These are phyloP conservation scores for Eueremaeus valkanovi DNA, from an alignment of 2,888 invertebrate genomes.

Conservation along the genomic window DNA sequence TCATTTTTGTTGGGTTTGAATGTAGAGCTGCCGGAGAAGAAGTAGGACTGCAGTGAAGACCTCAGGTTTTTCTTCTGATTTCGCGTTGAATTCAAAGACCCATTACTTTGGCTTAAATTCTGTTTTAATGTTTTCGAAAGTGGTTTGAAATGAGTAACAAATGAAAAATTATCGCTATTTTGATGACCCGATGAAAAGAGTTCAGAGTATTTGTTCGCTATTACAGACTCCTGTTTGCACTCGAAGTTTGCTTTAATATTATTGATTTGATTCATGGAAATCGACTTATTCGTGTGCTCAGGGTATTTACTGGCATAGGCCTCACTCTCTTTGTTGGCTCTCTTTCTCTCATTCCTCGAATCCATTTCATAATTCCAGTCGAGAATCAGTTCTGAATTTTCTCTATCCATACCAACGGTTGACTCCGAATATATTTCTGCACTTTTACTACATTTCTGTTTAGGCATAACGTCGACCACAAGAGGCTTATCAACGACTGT, in stretches of 20 bases:
- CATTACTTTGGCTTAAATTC: slow-evolving; percentile 26
- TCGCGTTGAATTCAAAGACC: background rate
- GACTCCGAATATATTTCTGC: background rate
- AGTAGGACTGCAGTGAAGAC: slow-evolving; percentile 38
- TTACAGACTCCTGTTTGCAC: background rate
- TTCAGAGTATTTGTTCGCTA: background rate
- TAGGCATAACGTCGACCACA: slow-evolving; percentile 35
- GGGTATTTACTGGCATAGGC: background rate
- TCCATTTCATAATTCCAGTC: slow-evolving; percentile 36
- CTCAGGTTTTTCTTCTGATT: background rate
- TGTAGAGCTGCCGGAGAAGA: slow-evolving; percentile 35
- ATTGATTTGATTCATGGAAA: slow-evolving; percentile 34
- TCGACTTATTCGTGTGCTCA: background rate
- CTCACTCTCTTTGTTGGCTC: background rate
- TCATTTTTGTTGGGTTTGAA: slow-evolving; percentile 17
- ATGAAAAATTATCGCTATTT: background rate
- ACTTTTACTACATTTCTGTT: background rate
- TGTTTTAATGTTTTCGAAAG: background rate
- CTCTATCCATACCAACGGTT: slow-evolving; percentile 23
- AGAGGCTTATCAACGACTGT: slow-evolving; percentile 11
- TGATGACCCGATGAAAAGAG: background rate
- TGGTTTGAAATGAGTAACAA: background rate
- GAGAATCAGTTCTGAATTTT: slow-evolving; percentile 32
- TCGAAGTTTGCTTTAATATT: background rate
- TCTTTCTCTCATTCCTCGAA: background rate